Conservation (phyloP, 2,113 vertebrate genomes). For the Antidorcas marsupialis region DNA sequence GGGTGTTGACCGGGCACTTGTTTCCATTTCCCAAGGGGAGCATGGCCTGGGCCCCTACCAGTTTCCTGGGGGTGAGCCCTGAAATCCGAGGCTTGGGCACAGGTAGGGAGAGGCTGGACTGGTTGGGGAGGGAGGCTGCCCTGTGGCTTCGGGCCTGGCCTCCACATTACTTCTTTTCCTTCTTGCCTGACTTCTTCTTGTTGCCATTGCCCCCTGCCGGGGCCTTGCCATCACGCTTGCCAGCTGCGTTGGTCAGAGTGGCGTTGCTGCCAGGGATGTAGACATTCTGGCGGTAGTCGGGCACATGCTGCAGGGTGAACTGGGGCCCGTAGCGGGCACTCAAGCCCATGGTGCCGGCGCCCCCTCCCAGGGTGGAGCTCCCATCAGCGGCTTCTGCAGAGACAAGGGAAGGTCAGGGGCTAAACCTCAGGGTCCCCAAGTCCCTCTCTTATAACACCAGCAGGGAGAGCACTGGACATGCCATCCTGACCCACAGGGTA, state of each 20-base stretch:
- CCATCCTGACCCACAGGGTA: background rate
- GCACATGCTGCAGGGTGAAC: constrained; percentile 98
- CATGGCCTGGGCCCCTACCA: constrained; percentile 50
- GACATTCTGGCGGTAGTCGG: constrained; percentile 97
- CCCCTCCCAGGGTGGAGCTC: constrained; percentile 87
- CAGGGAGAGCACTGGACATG: background rate
- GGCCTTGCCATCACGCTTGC: constrained; percentile 84
- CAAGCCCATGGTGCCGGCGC: constrained; percentile 95
- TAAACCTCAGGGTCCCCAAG: background rate
- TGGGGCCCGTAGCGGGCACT: constrained; percentile 96
- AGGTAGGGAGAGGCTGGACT: constrained; percentile 54
- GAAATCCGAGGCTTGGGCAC: constrained; percentile 54
- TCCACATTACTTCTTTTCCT: constrained; percentile 94
- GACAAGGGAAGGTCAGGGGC: constrained; percentile 46
- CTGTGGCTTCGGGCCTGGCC: constrained; percentile 71
- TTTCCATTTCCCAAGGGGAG: constrained; percentile 72
- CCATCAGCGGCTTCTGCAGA: constrained; percentile 91
- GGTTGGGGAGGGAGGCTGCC: constrained; percentile 76
- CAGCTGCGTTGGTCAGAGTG: constrained; percentile 89
- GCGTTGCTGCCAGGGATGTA: constrained; percentile 98
- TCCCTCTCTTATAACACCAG: background rate
- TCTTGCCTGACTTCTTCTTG: constrained; percentile 99
- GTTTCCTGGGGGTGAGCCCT: constrained; percentile 56
- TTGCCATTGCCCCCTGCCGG: constrained; percentile 84
- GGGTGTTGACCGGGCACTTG: constrained; percentile 71